phyloP scores from a whole-genome alignment of 2,797 vertebrate genomes.

The Helostoma temminkii region DNA sequence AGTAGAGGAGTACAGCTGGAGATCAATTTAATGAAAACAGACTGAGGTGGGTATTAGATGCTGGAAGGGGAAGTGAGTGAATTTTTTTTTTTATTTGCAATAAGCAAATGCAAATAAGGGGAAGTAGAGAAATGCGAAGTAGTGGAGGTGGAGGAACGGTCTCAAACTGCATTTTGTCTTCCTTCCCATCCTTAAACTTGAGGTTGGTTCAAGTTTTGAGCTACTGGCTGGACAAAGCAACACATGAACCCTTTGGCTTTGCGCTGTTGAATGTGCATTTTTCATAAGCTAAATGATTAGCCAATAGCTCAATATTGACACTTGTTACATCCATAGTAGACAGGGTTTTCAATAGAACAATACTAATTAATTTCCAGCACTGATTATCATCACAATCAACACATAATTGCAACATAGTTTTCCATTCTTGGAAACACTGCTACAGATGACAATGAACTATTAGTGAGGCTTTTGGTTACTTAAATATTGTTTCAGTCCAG shows the following conservation, averaged over 20 bases:
- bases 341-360: too few relatives aligned
- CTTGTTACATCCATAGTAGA: too few relatives aligned
- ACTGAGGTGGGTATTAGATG: neutral
- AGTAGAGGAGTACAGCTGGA: constrained; percentile 14
- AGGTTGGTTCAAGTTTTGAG: neutral
- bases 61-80: neutral
- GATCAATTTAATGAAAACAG: constrained; percentile 1
- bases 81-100: neutral
- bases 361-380: too few relatives aligned
- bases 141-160: too few relatives aligned
- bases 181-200: too few relatives aligned
- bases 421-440: neutral
- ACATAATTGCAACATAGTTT: neutral
- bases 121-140: neutral
- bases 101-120: neutral
- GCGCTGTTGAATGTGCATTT: too few relatives aligned
- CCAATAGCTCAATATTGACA: too few relatives aligned
- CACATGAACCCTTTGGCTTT: too few relatives aligned
- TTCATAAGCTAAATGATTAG: too few relatives aligned
- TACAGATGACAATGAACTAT: neutral
- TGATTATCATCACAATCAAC: neutral
- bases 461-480: neutral
- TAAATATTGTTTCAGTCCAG: constrained; percentile 14
- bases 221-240: too few relatives aligned
- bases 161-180: neutral